Conservation (phyloP, 2,888 invertebrate species). For the Cheilosia vernalis region DNA sequence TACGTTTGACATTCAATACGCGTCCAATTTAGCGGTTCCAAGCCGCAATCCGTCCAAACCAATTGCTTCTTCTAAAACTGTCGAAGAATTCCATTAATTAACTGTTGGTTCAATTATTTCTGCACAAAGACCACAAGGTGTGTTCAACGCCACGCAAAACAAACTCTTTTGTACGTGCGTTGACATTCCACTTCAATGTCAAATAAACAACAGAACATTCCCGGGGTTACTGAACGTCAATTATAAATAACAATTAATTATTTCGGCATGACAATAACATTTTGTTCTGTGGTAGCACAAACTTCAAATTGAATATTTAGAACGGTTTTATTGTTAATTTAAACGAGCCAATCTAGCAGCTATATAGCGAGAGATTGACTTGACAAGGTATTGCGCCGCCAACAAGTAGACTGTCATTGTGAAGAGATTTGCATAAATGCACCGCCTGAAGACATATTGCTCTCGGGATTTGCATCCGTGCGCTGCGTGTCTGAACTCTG, state of each 20-base stretch:
- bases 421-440: slow-evolving; percentile 45
- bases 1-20: slow-evolving; percentile 19
- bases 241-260: slow-evolving; percentile 14
- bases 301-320: slow-evolving; percentile 35
- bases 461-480: slow-evolving; percentile 54
- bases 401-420: slow-evolving; percentile 49
- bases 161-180: slow-evolving; percentile 16
- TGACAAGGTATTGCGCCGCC: slow-evolving; percentile 35
- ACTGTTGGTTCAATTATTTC: slow-evolving; percentile 12
- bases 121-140: background rate
- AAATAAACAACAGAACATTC: slow-evolving; percentile 7
- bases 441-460: slow-evolving; percentile 10
- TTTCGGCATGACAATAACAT: slow-evolving; percentile 11
- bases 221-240: slow-evolving; percentile 45
- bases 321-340: slow-evolving; percentile 15
- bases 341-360: background rate
- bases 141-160: slow-evolving; percentile 10
- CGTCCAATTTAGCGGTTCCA: slow-evolving; percentile 33
- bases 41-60: background rate
- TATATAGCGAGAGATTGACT: slow-evolving; percentile 26
- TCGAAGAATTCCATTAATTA: slow-evolving; percentile 28
- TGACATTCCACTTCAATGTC: slow-evolving; percentile 10
- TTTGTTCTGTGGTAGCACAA: slow-evolving; percentile 12
- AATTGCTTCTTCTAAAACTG: background rate
- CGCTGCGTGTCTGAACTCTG: background rate